phyloP scores from a whole-genome alignment of 2,113 vertebrate species.

The Cynopterus brachyotis region DNA sequence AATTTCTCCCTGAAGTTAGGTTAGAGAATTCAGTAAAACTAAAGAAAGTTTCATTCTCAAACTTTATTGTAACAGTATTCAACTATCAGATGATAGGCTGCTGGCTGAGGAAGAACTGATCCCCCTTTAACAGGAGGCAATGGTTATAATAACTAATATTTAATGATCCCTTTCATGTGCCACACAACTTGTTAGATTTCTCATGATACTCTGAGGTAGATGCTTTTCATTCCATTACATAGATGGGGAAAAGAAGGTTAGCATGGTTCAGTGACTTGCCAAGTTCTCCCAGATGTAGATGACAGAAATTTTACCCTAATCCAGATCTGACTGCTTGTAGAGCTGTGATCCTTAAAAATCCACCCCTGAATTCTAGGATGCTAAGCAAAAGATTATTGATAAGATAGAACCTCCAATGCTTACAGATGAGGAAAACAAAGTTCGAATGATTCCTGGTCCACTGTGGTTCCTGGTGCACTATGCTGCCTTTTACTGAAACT shows the following conservation, averaged over 20 bases:
- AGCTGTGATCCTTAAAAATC: background rate
- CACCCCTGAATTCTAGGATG: background rate
- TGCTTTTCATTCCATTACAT: background rate
- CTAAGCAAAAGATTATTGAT: background rate
- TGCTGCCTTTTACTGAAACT: background rate
- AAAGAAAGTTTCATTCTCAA: background rate
- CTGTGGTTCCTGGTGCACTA: background rate
- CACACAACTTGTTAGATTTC: background rate
- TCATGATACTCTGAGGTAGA: background rate
- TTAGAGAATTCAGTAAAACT: slow-evolving; percentile 32
- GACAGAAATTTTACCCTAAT: background rate
- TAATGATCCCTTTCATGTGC: background rate
- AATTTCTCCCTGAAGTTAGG: slow-evolving; percentile 35
- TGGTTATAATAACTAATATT: background rate
- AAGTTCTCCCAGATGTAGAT: background rate
- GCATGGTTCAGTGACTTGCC: background rate
- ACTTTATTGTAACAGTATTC: background rate
- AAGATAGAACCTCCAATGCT: background rate
- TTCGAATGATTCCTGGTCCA: background rate
- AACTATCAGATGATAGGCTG: background rate
- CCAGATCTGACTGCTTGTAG: background rate
- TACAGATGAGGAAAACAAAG: background rate
- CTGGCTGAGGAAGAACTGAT: background rate
- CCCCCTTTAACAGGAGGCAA: background rate
- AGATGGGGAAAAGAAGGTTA: background rate